Evolutionary conservation across 2,113 vertebrate genomes (phyloP), one percentile per base, ranked within the genome.

Genomic region (Plotosus lineatus): DNA sequence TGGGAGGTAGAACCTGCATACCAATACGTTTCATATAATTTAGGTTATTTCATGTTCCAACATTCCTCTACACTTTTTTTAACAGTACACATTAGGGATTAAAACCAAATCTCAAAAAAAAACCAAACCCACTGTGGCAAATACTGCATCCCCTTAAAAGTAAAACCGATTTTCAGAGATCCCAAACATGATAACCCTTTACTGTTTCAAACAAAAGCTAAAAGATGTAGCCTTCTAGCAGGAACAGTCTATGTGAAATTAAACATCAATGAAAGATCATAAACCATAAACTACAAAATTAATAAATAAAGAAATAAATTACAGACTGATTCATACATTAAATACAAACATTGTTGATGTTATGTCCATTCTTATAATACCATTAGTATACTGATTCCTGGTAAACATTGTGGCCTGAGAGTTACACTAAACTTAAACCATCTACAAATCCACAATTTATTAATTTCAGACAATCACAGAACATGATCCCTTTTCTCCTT

Each of bases 321-420:
- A 26, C n/a, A 75, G 2, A 31, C 2, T n/a, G n/a, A n/a, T n/a
- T n/a, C n/a, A n/a, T n/a, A n/a, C n/a, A n/a, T n/a, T n/a, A n/a
- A n/a, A n/a, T n/a, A n/a, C n/a, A n/a, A n/a, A n/a, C 36, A 4
- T 6, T 1, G 46, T 71, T 50, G 10, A 21, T 69, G 28, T 71
- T 28, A 68, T 42, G 17, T 72, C 12, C 44, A 7, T 72, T 40
- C 4, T 33, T 73, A 73, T 73, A 51, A 73, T 51, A 36, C 28
- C 0, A 36, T 77, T 14, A 72, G 19, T 82, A 50, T 73, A 73
- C 4, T 23, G 36, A 73, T 73, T 51, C 50, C 26, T 72, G 9
- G 31, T 50, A 21, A 72, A 72, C 2, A 15, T 28, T 33, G 23
- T 66, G 68, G 82, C 77, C 82, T 76, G 77, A 83, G 82, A 85